Evolutionary conservation across 2,888 invertebrate species (phyloP).

Genomic region (Sinotaia quadrata): DNA sequence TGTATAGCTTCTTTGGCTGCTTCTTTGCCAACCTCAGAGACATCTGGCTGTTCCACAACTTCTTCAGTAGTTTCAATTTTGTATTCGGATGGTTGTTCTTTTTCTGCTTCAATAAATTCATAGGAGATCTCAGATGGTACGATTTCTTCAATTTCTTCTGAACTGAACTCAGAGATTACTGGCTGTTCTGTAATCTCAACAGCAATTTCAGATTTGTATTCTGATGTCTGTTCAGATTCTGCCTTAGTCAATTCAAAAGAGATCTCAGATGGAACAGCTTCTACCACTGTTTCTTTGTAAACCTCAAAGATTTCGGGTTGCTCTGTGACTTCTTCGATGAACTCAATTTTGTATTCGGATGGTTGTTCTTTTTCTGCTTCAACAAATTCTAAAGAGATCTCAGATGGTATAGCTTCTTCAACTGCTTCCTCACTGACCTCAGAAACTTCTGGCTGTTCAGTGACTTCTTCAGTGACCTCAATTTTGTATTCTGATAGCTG

Average conservation of each 20-base stretch:
- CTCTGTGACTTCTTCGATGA: constrained; percentile 32
- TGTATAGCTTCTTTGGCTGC: constrained; percentile 31
- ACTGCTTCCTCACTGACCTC: constrained; percentile 22
- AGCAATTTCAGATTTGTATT: constrained; percentile 32
- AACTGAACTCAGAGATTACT: constrained; percentile 33
- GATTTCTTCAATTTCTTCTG: constrained; percentile 30
- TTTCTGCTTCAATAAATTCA: constrained; percentile 27
- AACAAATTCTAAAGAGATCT: constrained; percentile 28
- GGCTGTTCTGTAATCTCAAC: constrained; percentile 29
- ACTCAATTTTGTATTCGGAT: constrained; percentile 25
- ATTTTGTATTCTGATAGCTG: constrained; percentile 32
- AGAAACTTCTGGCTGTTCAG: constrained; percentile 33
- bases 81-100: constrained; percentile 32
- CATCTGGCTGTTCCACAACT: constrained; percentile 33
- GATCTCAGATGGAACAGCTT: constrained; percentile 27
- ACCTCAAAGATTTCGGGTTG: constrained; percentile 28
- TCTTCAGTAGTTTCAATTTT: constrained; percentile 39
- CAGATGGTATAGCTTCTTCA: constrained; percentile 32
- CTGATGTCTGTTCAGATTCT: constrained; percentile 18
- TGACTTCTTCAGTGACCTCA: constrained; percentile 26
- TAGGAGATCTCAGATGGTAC: constrained; percentile 32
- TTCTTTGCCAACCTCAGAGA: constrained; percentile 29
- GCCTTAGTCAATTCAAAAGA: constrained; percentile 13
- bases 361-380: constrained; percentile 25
- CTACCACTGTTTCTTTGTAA: constrained; percentile 21